A percentile compares a stretch with the other conserved stretches of the same genome.
Conservation (phyloP, 2,797 vertebrate genomes). For the Paramormyrops hopkinsi region DNA sequence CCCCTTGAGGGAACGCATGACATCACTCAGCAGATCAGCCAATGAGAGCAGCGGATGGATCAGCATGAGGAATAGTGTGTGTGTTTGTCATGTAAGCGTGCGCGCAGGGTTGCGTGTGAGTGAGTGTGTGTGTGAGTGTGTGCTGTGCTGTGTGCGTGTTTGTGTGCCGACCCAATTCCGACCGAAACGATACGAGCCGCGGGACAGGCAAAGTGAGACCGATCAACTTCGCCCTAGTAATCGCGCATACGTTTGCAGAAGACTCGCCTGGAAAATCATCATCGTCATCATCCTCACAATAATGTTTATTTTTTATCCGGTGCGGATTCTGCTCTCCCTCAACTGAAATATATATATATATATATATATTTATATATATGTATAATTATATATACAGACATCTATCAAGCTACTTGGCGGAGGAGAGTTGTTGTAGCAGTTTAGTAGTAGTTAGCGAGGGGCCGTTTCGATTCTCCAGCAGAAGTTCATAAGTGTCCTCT, state of each 20-base stretch:
- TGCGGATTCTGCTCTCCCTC: constrained; percentile 1
- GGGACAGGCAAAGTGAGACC: neutral
- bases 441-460: neutral
- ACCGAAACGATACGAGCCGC: neutral
- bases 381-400: neutral
- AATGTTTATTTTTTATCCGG: constrained; percentile 20
- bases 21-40: constrained; percentile 45
- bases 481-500: constrained; percentile 25
- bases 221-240: constrained; percentile 3
- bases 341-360: neutral
- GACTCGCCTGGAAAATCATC: neutral
- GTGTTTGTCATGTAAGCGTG: constrained; percentile 37
- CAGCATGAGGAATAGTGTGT: constrained; percentile 40
- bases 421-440: constrained; percentile 8
- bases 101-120: constrained; percentile 38
- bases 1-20: constrained; percentile 37
- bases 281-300: neutral
- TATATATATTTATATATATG: neutral
- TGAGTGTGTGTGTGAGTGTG: constrained; percentile 34
- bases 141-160: constrained; percentile 30
- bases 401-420: neutral
- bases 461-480: constrained; percentile 14
- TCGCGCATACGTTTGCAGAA: constrained; percentile 13
- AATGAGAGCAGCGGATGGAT: constrained; percentile 48
- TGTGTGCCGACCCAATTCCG: constrained; percentile 28